Evolutionary conservation across 2,797 vertebrate genomes (phyloP).

Genomic region (Micropoecilia bifurca): DNA sequence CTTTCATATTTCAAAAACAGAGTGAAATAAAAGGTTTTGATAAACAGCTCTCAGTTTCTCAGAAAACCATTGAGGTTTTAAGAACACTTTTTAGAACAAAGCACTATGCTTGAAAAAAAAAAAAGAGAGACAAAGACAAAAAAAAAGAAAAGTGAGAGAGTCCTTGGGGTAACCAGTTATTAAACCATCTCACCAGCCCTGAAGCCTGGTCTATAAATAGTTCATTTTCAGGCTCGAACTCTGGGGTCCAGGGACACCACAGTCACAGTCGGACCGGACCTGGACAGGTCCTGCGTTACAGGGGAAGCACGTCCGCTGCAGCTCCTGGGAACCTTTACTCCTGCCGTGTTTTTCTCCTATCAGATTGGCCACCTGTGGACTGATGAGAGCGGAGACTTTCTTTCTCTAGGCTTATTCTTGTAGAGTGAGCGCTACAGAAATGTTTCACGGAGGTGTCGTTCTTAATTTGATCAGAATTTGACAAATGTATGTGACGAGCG

Average conservation of each 20-base stretch:
- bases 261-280: not conserved
- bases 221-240: conserved; percentile 7
- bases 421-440: not conserved
- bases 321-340: not conserved
- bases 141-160: not conserved
- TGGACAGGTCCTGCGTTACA: not conserved
- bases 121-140: not conserved
- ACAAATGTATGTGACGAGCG: not conserved
- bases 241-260: not conserved
- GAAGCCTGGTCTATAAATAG: conserved; percentile 1
- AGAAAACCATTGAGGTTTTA: not conserved
- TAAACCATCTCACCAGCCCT: not conserved
- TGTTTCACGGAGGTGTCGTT: not conserved
- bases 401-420: not conserved
- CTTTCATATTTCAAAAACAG: not conserved
- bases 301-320: not conserved
- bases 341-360: not conserved
- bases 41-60: not conserved
- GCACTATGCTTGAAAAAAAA: conserved; percentile 1
- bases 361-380: not conserved
- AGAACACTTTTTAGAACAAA: not conserved
- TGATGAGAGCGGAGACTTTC: not conserved
- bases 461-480: not conserved
- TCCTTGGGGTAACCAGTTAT: not conserved
- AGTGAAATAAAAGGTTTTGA: conserved; percentile 1